Evolutionary conservation across 2,888 invertebrate species (phyloP).

Genomic region (Eupeodes latifasciatus): DNA sequence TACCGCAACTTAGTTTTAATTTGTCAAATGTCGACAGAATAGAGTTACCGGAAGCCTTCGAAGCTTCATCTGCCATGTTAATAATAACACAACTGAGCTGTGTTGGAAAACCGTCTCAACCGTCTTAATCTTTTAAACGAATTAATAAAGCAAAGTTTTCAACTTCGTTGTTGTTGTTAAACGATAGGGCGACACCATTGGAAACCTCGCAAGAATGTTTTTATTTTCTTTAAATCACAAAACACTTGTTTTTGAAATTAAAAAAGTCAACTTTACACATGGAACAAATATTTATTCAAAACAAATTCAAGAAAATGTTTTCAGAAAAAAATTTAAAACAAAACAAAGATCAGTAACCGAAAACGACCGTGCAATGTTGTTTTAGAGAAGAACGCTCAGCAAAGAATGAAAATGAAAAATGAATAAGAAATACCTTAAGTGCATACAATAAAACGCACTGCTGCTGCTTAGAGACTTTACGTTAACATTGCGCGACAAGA

Average conservation of each 20-base stretch:
- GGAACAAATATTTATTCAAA: not conserved
- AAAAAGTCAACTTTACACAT: constrained; percentile 36
- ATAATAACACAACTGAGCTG: constrained; percentile 5
- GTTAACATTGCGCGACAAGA: constrained; percentile 31
- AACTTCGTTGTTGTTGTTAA: constrained; percentile 12
- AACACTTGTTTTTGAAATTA: not conserved
- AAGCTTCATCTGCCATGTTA: constrained; percentile 66
- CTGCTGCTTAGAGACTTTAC: not conserved
- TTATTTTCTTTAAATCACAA: not conserved
- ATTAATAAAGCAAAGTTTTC: constrained; percentile 5
- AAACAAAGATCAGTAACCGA: constrained; percentile 60
- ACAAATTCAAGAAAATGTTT: constrained; percentile 17
- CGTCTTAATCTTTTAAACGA: not conserved
- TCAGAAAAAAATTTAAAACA: constrained; percentile 52
- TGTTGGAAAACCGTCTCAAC: constrained; percentile 19
- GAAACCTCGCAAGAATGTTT: not conserved
- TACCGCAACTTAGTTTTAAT: constrained; percentile 63
- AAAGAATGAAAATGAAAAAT: constrained; percentile 78
- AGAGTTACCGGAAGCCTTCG: constrained; percentile 43
- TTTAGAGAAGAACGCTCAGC: constrained; percentile 79
- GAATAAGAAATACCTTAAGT: constrained; percentile 19
- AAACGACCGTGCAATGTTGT: constrained; percentile 76
- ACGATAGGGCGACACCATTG: constrained; percentile 39
- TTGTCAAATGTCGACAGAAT: constrained; percentile 65
- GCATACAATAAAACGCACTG: constrained; percentile 19